Conservation (phyloP, 1,140 invertebrate genomes). For the Steinernema feltiae region DNA sequence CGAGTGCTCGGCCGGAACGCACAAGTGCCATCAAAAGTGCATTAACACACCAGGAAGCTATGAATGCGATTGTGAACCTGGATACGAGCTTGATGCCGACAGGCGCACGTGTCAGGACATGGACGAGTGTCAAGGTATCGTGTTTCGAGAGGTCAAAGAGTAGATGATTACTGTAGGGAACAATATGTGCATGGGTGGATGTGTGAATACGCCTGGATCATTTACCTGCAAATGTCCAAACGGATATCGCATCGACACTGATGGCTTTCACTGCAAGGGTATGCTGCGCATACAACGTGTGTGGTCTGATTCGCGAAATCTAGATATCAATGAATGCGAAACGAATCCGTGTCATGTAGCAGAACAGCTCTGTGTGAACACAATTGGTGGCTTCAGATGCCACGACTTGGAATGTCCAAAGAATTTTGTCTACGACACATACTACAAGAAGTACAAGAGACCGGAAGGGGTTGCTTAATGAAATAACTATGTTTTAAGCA, state of each 20-base stretch:
- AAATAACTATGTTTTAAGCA: constrained; percentile 37
- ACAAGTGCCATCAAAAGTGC: constrained; percentile 57
- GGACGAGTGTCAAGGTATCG: constrained; percentile 51
- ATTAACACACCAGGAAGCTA: constrained; percentile 61
- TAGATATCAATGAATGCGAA: constrained; percentile 79
- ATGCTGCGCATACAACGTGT: not conserved
- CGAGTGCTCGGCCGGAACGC: constrained; percentile 53
- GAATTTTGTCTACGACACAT: constrained; percentile 70
- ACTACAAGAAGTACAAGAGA: constrained; percentile 67
- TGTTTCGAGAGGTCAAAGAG: not conserved
- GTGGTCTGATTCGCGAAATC: not conserved
- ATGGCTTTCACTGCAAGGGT: constrained; percentile 59
- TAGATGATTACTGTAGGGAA: constrained; percentile 28
- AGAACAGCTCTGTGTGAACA: constrained; percentile 82
- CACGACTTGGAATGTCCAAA: constrained; percentile 75
- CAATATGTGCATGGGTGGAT: constrained; percentile 62
- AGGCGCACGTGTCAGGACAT: constrained; percentile 59
- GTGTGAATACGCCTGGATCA: constrained; percentile 58
- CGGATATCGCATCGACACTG: constrained; percentile 60
- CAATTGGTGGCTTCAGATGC: constrained; percentile 77
- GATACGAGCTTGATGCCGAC: constrained; percentile 61
- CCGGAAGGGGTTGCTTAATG: not conserved
- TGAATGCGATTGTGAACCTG: constrained; percentile 60
- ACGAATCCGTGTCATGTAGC: constrained; percentile 63
- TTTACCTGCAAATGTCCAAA: constrained; percentile 60